These are phyloP conservation scores for Heptranchias perlo DNA, from an alignment of 2,113 vertebrate species.

Conservation along the genomic window DNA sequence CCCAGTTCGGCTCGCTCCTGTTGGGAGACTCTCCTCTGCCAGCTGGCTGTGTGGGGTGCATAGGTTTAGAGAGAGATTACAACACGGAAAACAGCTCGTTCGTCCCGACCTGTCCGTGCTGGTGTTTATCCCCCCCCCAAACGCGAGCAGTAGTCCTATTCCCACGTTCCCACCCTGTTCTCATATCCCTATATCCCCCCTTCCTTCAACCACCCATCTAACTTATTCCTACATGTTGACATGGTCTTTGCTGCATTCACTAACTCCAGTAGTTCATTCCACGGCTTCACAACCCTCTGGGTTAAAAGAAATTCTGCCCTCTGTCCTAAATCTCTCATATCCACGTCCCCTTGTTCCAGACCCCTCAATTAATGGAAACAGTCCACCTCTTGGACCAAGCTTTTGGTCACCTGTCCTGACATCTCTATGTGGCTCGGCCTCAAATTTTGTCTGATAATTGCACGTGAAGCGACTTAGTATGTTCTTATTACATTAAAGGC, in stretches of 20 bases:
- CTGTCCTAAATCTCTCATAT: neutral
- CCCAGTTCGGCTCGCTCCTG: no score
- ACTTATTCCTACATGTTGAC: neutral
- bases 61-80: no score
- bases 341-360: neutral
- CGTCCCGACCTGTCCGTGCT: no score
- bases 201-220: neutral
- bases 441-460: no score
- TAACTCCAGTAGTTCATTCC: neutral
- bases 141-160: neutral
- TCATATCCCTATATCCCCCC: neutral
- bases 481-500: no score
- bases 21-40: no score
- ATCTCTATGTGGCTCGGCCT: no score
- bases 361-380: neutral
- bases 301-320: neutral
- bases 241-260: neutral
- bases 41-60: no score
- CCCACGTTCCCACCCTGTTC: neutral
- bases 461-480: no score
- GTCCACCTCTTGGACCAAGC: no score
- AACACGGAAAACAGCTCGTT: no score
- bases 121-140: neutral
- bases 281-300: neutral
- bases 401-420: no score